phyloP scores from a whole-genome alignment of 2,888 invertebrate species.

The Amiota communis region DNA sequence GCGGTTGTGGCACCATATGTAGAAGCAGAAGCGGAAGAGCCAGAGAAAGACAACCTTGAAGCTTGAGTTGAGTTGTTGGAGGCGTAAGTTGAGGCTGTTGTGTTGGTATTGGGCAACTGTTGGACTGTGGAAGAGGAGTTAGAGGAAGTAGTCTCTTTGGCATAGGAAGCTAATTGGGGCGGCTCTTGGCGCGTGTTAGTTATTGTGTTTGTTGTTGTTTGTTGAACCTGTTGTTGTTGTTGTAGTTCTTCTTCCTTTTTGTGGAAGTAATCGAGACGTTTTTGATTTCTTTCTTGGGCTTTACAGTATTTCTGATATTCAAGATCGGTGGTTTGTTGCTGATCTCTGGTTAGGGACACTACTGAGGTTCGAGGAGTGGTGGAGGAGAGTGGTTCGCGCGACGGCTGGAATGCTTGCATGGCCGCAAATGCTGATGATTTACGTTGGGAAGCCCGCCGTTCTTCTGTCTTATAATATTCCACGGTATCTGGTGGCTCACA shows the following conservation, averaged over 20 bases:
- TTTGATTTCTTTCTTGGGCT: slow-evolving; percentile 68
- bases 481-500: slow-evolving; percentile 51
- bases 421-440: slow-evolving; percentile 71
- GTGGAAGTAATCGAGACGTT: slow-evolving; percentile 67
- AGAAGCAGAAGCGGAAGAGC: slow-evolving; percentile 30
- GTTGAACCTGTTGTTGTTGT: slow-evolving; percentile 49
- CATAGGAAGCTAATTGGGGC: slow-evolving; percentile 33
- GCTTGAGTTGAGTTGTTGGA: slow-evolving; percentile 47
- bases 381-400: slow-evolving; percentile 60
- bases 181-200: slow-evolving; percentile 49
- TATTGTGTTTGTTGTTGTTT: slow-evolving; percentile 44
- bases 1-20: slow-evolving; percentile 31
- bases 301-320: slow-evolving; percentile 65
- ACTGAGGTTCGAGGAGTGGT: slow-evolving; percentile 57
- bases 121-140: slow-evolving; percentile 70
- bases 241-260: slow-evolving; percentile 69
- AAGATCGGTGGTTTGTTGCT: slow-evolving; percentile 49
- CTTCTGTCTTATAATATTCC: slow-evolving; percentile 58
- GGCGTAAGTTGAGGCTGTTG: slow-evolving; percentile 47
- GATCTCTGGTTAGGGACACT: slow-evolving; percentile 48
- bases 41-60: slow-evolving; percentile 45
- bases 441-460: slow-evolving; percentile 45
- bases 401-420: slow-evolving; percentile 72
- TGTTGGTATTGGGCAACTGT: slow-evolving; percentile 55
- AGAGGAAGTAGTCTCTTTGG: slow-evolving; percentile 65